Evolutionary conservation across 64 coral and sea anemone species (phyloP).

Genomic region (Pocillopora verrucosa): DNA sequence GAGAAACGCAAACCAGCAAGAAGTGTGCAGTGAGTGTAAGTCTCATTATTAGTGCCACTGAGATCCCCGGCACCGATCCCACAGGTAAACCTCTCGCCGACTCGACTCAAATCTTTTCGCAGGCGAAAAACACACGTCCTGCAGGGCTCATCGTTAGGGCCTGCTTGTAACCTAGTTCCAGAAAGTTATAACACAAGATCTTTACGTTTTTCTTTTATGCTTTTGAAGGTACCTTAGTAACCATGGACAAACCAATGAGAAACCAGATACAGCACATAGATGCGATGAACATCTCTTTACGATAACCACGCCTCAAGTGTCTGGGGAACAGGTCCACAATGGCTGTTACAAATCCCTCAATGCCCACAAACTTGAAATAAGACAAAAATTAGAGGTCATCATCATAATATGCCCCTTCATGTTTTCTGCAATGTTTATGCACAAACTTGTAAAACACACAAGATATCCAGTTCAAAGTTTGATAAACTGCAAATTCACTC

Average conservation of each 20-base stretch:
- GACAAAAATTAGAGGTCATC: not conserved
- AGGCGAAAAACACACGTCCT: no score
- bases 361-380: slow-evolving; percentile 62
- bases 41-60: no score
- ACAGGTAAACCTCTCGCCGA: no score
- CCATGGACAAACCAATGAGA: slow-evolving; percentile 60
- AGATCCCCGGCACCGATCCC: no score
- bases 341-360: slow-evolving; percentile 71
- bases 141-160: no score
- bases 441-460: not conserved
- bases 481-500: not conserved
- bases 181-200: no score
- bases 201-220: not conserved
- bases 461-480: not conserved
- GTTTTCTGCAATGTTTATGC: not conserved
- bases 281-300: slow-evolving; percentile 75
- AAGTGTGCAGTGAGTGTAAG: no score
- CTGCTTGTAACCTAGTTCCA: no score
- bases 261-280: slow-evolving; percentile 44
- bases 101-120: no score
- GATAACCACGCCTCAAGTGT: slow-evolving; percentile 66
- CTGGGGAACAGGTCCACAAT: slow-evolving; percentile 62
- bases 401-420: no score
- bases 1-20: no score
- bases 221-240: slow-evolving; percentile 37